Evolutionary conservation across 1,140 invertebrate species (phyloP).

Genomic region (Glomeris maerens): DNA sequence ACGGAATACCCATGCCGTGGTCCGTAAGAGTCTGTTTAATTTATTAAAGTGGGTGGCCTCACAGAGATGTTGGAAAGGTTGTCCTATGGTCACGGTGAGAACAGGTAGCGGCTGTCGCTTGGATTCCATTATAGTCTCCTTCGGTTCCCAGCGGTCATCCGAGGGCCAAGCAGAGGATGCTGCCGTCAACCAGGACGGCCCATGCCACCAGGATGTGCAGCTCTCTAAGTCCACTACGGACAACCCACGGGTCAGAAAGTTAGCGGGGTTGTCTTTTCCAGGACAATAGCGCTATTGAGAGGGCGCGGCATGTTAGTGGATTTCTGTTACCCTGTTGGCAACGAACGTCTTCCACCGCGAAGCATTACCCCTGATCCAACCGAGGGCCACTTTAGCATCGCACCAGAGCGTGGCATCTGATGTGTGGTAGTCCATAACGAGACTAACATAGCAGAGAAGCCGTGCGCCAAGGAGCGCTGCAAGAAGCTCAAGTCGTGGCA

Average conservation of each 20-base stretch:
- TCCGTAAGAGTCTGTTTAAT: no score
- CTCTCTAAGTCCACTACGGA: background rate
- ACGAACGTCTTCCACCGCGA: slow-evolving; percentile 13
- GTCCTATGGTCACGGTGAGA: no score
- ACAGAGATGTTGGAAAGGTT: no score
- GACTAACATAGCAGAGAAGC: background rate
- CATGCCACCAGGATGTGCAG: slow-evolving; percentile 4
- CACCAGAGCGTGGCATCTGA: background rate
- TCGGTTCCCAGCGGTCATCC: no score
- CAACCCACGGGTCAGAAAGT: slow-evolving; percentile 11
- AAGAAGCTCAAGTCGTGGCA: slow-evolving; percentile 8
- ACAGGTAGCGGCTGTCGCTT: no score
- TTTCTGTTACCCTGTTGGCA: slow-evolving; percentile 17
- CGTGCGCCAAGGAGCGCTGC: slow-evolving; percentile 2
- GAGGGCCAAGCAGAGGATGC: no score
- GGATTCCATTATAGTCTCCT: no score
- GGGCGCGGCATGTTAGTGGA: slow-evolving; percentile 8
- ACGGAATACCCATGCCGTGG: no score
- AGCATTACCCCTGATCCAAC: slow-evolving; percentile 4
- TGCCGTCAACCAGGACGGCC: no score
- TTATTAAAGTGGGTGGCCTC: no score
- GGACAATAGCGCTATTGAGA: slow-evolving; percentile 11
- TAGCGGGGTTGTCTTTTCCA: slow-evolving; percentile 15
- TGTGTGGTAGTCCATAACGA: background rate
- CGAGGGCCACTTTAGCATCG: background rate